These are phyloP conservation scores for Lycaena phlaeas DNA, from an alignment of 2,888 invertebrate genomes.

Conservation along the genomic window DNA sequence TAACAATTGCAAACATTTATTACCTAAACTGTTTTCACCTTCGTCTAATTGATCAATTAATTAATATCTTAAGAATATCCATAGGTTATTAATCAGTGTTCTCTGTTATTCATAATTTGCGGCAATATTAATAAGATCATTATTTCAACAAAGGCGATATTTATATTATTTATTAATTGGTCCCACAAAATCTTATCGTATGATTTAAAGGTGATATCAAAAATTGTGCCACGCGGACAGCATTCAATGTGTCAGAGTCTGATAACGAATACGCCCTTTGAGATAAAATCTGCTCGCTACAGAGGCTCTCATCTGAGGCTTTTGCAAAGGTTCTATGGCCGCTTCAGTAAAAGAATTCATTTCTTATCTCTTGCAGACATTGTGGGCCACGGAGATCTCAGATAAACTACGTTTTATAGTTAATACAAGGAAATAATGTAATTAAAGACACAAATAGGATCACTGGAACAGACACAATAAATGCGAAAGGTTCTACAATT, in stretches of 20 bases:
- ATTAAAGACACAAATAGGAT: not conserved
- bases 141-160: too few species aligned
- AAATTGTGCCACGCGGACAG: slow-evolving; percentile 22
- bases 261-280: slow-evolving; percentile 37
- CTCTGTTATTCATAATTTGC: too few species aligned
- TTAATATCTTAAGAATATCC: too few species aligned
- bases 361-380: not conserved
- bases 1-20: too few species aligned
- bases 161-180: too few species aligned
- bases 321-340: slow-evolving; percentile 9
- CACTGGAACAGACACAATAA: not conserved
- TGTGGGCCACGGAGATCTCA: not conserved
- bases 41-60: too few species aligned
- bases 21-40: too few species aligned
- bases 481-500: too few species aligned
- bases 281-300: slow-evolving; percentile 31
- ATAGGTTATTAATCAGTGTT: too few species aligned
- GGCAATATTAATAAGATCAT: too few species aligned
- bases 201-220: slow-evolving; percentile 15
- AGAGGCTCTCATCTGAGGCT: slow-evolving; percentile 11
- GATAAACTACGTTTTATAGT: not conserved
- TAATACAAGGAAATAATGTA: slow-evolving; percentile 1
- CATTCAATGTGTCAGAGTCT: slow-evolving; percentile 22
- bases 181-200: too few species aligned
- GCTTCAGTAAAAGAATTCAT: slow-evolving; percentile 1